A percentile compares a stretch with the other conserved stretches of the same genome.
Evolutionary conservation across 2,113 vertebrate species (phyloP).

Genomic region (Enhydra lutris): DNA sequence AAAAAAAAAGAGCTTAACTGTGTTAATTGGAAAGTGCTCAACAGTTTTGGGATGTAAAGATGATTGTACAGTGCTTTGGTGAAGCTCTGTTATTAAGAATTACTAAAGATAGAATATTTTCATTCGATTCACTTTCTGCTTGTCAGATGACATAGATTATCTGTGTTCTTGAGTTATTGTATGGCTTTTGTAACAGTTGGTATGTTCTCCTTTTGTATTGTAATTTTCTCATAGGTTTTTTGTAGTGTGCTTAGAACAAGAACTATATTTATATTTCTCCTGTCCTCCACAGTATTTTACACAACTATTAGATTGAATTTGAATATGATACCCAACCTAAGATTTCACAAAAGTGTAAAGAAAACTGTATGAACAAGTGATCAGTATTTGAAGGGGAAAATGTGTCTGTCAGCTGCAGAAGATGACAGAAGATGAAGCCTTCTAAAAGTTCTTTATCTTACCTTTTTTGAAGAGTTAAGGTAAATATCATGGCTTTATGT

Average conservation of each 20-base stretch:
- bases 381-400: conserved; percentile 15
- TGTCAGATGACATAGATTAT: background rate
- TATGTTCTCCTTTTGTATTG: background rate
- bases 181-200: background rate
- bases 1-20: background rate
- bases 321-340: background rate
- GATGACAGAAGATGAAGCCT: background rate
- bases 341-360: conserved; percentile 28
- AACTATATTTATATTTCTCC: background rate
- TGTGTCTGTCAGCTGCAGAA: conserved; percentile 5
- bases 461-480: conserved; percentile 30
- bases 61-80: background rate
- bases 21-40: background rate
- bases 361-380: background rate
- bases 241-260: background rate
- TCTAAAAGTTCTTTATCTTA: conserved; percentile 9
- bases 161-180: background rate
- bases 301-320: conserved; percentile 10
- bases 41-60: background rate
- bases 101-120: conserved; percentile 47
- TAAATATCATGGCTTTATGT: conserved; percentile 38
- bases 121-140: conserved; percentile 7
- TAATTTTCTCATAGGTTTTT: background rate
- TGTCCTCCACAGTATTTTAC: background rate
- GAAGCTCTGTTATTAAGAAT: conserved; percentile 44